Conservation (phyloP, 92 coral and sea anemone genomes). For the Epizoanthus rinbou region DNA sequence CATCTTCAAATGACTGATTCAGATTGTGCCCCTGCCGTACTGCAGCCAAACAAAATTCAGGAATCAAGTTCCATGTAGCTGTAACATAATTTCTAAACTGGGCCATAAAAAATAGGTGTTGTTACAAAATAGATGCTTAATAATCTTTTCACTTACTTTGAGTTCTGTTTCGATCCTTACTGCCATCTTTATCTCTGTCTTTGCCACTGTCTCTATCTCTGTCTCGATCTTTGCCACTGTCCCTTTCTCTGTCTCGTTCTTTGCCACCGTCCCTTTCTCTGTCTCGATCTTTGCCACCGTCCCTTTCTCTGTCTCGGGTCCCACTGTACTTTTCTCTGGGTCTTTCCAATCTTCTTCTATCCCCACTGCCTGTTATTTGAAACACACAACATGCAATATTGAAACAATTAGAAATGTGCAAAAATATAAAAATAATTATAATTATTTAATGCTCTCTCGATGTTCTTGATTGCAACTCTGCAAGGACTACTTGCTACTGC, state of each 20-base stretch:
- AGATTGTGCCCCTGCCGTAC: too few species aligned
- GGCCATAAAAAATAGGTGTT: background rate
- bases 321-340: slow-evolving; percentile 33
- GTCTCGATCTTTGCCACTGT: background rate
- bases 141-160: slow-evolving; percentile 12
- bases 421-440: too few species aligned
- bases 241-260: slow-evolving; percentile 36
- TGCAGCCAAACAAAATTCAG: too few species aligned
- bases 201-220: background rate
- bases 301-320: slow-evolving; percentile 32
- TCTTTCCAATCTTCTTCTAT: slow-evolving; percentile 27
- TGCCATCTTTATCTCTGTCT: background rate
- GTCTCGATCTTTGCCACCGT: slow-evolving; percentile 23
- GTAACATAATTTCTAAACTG: too few species aligned
- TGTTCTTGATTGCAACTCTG: too few species aligned
- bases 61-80: too few species aligned
- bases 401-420: too few species aligned
- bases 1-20: too few species aligned
- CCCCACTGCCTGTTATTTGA: slow-evolving; percentile 1
- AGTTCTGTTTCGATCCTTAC: background rate
- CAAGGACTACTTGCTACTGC: too few species aligned
- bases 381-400: background rate
- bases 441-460: too few species aligned
- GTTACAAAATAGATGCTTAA: background rate
- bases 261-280: slow-evolving; percentile 30